A percentile compares a stretch with the other conserved stretches of the same genome.
Evolutionary conservation across 2,888 invertebrate genomes (phyloP).

Genomic region (Rhaphigaster nebulosa): DNA sequence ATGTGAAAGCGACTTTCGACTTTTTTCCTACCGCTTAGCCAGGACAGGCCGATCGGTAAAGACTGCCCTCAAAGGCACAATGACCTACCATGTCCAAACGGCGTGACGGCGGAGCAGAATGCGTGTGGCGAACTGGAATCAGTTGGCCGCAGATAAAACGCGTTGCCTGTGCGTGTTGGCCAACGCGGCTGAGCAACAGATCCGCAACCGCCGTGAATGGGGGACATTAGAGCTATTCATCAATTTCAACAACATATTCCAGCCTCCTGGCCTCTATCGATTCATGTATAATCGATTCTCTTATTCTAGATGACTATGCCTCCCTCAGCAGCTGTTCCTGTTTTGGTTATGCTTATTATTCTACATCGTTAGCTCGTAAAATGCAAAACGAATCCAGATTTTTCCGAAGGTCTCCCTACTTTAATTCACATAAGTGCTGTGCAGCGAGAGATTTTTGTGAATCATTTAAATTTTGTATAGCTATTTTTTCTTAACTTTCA

Average conservation of each 20-base stretch:
- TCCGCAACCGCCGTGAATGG: not conserved
- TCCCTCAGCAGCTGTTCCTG: not conserved
- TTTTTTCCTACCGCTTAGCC: not conserved
- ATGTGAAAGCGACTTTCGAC: not conserved
- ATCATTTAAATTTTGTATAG: too few species aligned
- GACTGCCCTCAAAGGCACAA: not conserved
- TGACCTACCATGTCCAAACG: not conserved
- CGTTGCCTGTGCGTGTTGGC: conserved; percentile 25
- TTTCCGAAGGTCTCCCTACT: not conserved
- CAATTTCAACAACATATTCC: conserved; percentile 21
- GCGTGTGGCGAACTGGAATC: conserved; percentile 4
- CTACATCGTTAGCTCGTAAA: not conserved
- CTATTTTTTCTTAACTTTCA: too few species aligned
- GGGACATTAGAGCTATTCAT: not conserved
- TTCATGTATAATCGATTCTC: not conserved
- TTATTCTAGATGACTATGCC: not conserved
- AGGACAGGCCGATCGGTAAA: not conserved
- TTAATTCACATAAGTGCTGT: not conserved
- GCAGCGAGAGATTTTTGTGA: not conserved
- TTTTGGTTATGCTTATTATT: not conserved
- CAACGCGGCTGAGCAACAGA: conserved; percentile 20
- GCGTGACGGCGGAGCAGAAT: not conserved
- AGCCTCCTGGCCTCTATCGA: not conserved
- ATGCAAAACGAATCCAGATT: not conserved
- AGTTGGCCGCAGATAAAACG: conserved; percentile 13